Base-by-base conservation (phyloP, 2,888 invertebrate genomes). In the Lycia hirtaria region DNA sequence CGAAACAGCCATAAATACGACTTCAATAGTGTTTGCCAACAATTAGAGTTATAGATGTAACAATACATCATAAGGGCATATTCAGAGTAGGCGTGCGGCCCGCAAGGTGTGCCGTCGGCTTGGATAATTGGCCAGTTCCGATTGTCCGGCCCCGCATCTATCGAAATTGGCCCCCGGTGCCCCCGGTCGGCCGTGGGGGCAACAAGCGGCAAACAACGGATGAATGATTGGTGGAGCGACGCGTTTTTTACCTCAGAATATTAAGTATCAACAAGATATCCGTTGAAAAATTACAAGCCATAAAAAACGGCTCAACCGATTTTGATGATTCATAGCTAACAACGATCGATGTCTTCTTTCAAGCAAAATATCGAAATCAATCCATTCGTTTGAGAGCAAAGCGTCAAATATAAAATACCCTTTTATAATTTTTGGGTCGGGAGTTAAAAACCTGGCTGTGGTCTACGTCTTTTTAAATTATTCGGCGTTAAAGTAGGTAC, bases 101-200 rank as follows among this genome's bases (percentile, higher is more conserved):
- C 30, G 85, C 85, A 88, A 87, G 87, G 87, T 85, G 88, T 87
- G 83, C 81, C 76, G 81, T 85, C 83, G 81, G 72, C 47, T 61
- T 66, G 58, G 62, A 73, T 88, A 88, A 88, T 88, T 83, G 88
- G 73, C 68, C 68, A 64, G 79, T 87, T 87, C 87, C 87, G 87
- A 86, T 85, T 85, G 83, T 72, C 56, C 65, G 65, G 44, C 65
- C 44, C 59, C 62, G 51, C 60, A 54, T 56, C 48, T 48, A 48
- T 41, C 52, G 28, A 57, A 57, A 57, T 57, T 57, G 45, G 44
- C 30, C 44, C 24, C 40, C 28, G 19, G 14, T 19, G n/a, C n/a
- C n/a, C n/a, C n/a, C 44, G 38, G 20, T 9, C 30, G 24, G 33
- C 6, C 1, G 24, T 24, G 41, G 26, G 17, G 41, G 26, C 15